These are phyloP conservation scores for Accipiter cooperii DNA, from an alignment of 2,113 vertebrate species.

Conservation along the genomic window DNA sequence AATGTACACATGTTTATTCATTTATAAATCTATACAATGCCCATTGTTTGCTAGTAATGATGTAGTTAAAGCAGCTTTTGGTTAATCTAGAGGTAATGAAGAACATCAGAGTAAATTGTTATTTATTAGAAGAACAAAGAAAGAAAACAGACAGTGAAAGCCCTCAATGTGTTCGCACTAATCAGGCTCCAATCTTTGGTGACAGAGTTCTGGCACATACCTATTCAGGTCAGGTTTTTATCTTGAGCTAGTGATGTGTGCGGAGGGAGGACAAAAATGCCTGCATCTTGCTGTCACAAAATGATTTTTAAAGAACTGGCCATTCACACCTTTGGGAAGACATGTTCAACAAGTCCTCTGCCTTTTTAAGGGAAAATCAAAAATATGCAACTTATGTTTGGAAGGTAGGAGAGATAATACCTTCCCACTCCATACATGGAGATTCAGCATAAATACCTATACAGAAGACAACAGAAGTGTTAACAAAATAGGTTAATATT, in stretches of 20 bases:
- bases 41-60: background rate
- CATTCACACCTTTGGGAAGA: background rate
- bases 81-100: background rate
- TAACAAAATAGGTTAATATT: background rate
- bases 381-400: background rate
- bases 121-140: background rate
- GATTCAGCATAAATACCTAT: background rate
- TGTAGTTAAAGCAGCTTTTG: background rate
- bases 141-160: background rate
- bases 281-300: background rate
- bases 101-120: background rate
- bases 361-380: background rate
- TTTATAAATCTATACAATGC: background rate
- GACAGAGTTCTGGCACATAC: background rate
- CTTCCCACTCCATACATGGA: background rate
- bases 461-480: background rate
- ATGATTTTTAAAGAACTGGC: background rate
- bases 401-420: background rate
- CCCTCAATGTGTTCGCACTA: background rate
- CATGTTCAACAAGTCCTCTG: background rate
- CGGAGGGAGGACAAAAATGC: background rate
- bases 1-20: background rate
- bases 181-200: background rate
- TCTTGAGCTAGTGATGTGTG: background rate
- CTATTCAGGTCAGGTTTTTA: background rate